Percentiles rank a stretch among this genome's conserved stretches.
phyloP scores from a whole-genome alignment of 2,797 vertebrate genomes.

The Rhinatrema bivittatum region DNA sequence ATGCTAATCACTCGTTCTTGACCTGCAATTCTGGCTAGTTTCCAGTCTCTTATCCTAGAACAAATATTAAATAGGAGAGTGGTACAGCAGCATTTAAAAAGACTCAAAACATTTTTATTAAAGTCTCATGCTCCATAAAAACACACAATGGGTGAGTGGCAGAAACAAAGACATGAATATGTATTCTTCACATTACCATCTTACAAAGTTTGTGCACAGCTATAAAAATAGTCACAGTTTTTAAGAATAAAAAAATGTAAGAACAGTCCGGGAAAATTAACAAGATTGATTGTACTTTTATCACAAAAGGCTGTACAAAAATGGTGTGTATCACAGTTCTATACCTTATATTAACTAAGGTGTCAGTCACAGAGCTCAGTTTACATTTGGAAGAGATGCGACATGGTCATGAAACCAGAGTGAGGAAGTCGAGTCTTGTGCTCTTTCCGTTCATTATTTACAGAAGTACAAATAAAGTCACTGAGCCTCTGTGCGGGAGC shows the following conservation, averaged over 20 bases:
- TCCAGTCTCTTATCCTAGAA: too few relatives aligned
- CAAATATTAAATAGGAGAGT: too few relatives aligned
- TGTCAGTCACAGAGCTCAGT: conserved; percentile 26
- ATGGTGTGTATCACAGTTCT: too few relatives aligned
- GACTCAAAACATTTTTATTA: conserved; percentile 51
- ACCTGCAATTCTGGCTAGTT: too few relatives aligned
- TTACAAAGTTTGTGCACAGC: conserved; percentile 34
- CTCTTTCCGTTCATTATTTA: too few relatives aligned
- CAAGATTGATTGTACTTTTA: conserved; percentile 39
- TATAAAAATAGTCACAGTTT: conserved; percentile 49
- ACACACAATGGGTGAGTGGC: conserved; percentile 37
- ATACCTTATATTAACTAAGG: too few relatives aligned
- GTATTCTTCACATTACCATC: conserved; percentile 33
- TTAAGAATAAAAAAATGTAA: conserved; percentile 40
- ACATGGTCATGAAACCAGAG: conserved; percentile 24
- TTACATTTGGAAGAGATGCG: conserved; percentile 41
- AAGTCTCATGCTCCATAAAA: conserved; percentile 46
- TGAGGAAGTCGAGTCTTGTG: too few relatives aligned
- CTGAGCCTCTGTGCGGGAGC: too few relatives aligned
- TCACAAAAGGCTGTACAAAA: conserved; percentile 38
- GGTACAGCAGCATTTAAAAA: too few relatives aligned
- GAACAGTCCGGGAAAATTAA: conserved; percentile 42
- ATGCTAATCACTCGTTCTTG: too few relatives aligned
- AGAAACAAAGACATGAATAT: conserved; percentile 37
- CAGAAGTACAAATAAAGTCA: too few relatives aligned